phyloP scores from a whole-genome alignment of 2,113 vertebrate species.

The Aptenodytes forsteri region DNA sequence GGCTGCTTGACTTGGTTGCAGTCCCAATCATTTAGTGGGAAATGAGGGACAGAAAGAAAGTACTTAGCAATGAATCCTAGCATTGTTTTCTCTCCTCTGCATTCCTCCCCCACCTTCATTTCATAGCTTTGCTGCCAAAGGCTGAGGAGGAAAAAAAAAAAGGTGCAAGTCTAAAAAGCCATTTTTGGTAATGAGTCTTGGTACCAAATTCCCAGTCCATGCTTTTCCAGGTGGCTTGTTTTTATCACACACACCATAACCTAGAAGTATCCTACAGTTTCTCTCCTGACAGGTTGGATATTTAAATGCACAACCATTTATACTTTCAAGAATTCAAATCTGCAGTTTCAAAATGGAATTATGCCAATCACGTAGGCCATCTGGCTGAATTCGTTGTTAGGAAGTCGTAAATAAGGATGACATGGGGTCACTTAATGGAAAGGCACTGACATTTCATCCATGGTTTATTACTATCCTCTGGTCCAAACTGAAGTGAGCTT shows the following conservation, averaged over 20 bases:
- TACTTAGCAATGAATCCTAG: background rate
- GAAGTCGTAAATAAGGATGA: constrained; percentile 1
- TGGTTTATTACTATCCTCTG: background rate
- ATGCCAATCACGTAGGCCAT: background rate
- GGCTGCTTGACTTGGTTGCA: background rate
- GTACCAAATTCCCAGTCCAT: background rate
- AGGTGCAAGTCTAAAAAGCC: background rate
- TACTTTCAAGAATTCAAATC: background rate
- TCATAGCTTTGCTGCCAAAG: background rate
- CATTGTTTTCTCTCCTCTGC: background rate
- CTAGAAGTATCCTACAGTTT: background rate
- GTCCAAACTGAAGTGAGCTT: background rate
- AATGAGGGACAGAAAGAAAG: background rate
- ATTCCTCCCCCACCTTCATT: background rate
- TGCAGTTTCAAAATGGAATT: background rate
- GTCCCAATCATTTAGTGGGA: background rate
- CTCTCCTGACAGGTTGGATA: background rate
- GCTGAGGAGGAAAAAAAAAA: background rate
- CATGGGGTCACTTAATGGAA: background rate
- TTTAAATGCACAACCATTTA: background rate
- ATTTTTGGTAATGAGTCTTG: background rate
- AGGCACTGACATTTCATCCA: background rate
- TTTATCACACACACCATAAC: background rate
- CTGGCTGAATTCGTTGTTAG: background rate
- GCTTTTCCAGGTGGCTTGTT: background rate